These are phyloP conservation scores for Smutsia gigantea DNA, from an alignment of 2,797 vertebrate genomes.

Conservation along the genomic window DNA sequence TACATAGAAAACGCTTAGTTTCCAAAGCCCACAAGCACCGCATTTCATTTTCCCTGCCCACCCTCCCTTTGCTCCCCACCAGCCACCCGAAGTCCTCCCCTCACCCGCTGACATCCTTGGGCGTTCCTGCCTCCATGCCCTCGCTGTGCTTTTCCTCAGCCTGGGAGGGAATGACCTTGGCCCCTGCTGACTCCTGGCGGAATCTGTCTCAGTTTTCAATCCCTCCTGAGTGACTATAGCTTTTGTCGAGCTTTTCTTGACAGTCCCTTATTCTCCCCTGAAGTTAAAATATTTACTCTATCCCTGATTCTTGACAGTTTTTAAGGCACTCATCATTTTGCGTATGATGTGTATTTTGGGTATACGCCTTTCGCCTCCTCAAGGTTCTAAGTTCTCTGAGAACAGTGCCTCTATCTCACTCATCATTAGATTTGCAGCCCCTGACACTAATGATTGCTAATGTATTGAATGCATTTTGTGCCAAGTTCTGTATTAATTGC, in stretches of 20 bases:
- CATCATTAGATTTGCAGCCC: neutral
- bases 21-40: neutral
- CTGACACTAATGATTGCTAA: neutral
- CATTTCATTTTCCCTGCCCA: neutral
- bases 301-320: neutral
- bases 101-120: accelerated
- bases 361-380: neutral
- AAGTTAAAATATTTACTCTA: neutral
- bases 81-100: neutral
- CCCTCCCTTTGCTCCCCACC: neutral
- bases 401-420: neutral
- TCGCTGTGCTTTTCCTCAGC: neutral
- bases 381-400: neutral
- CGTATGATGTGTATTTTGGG: neutral
- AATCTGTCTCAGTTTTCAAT: neutral
- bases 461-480: neutral
- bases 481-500: neutral
- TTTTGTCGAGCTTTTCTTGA: neutral
- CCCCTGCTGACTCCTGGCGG: neutral
- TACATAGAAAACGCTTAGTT: neutral
- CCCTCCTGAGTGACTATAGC: neutral
- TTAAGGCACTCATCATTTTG: neutral
- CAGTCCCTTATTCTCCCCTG: neutral
- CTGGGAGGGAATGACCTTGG: neutral
- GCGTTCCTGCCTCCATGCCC: accelerated